These are phyloP conservation scores for Anthonomus grandis DNA, from an alignment of 1,140 invertebrate genomes.

Conservation along the genomic window DNA sequence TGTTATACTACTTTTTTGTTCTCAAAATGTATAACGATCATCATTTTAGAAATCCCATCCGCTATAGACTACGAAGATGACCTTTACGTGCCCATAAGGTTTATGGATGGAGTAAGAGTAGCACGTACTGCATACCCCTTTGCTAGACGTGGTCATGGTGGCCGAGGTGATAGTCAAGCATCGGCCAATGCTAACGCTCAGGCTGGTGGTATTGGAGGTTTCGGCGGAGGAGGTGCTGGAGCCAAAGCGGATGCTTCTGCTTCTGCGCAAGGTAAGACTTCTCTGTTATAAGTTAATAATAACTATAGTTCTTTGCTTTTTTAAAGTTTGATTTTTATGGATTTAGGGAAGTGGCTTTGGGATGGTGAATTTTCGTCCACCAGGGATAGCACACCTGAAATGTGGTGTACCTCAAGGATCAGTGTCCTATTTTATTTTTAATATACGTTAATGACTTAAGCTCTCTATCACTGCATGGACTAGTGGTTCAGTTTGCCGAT, in stretches of 20 bases:
- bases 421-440: no score
- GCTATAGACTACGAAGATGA: slow-evolving; percentile 17
- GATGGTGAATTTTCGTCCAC: no score
- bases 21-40: neutral
- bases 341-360: no score
- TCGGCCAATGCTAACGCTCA: neutral
- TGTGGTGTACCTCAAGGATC: no score
- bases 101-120: slow-evolving; percentile 1
- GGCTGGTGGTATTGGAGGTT: neutral
- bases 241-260: slow-evolving; percentile 12
- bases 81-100: slow-evolving; percentile 12
- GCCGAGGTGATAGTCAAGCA: neutral
- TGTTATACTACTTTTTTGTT: neutral
- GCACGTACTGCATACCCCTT: neutral
- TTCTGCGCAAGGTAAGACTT: neutral
- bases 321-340: no score
- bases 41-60: slow-evolving; percentile 17
- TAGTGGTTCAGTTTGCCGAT: no score
- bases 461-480: no score
- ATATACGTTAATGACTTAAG: no score
- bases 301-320: no score
- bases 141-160: neutral
- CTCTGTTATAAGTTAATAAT: neutral
- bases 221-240: neutral
- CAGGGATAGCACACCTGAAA: no score